A percentile compares a stretch with the other conserved stretches of the same genome.
Evolutionary conservation across 2,113 vertebrate species (phyloP).

Genomic region (Mellivora capensis): DNA sequence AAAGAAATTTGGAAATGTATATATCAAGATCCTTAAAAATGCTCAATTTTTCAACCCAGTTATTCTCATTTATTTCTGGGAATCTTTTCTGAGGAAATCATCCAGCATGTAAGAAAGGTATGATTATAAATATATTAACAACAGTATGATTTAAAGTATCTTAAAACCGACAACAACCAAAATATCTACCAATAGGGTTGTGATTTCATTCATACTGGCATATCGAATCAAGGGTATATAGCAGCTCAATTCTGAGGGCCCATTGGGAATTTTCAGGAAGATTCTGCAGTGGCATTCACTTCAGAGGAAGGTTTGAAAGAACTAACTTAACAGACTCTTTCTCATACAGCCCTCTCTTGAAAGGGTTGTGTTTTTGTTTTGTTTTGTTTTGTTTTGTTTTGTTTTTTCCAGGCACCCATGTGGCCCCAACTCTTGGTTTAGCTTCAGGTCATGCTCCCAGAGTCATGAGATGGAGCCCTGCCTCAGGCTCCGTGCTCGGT

Average conservation of each 20-base stretch:
- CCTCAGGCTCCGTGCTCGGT: neutral
- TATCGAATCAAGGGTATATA: neutral
- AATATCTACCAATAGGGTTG: neutral
- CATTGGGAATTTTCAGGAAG: neutral
- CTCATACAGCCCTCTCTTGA: neutral
- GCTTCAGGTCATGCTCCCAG: neutral
- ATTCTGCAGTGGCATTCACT: neutral
- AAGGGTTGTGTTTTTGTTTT: neutral
- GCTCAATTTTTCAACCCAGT: neutral
- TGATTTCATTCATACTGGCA: neutral
- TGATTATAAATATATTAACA: neutral
- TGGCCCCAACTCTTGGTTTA: neutral
- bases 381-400: too few species aligned
- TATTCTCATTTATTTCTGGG: neutral
- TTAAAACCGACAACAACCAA: neutral
- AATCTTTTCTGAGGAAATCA: neutral
- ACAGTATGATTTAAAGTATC: neutral
- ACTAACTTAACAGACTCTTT: neutral
- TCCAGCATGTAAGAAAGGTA: neutral
- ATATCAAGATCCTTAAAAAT: slow-evolving; percentile 10
- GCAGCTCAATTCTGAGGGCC: neutral
- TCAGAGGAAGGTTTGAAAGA: neutral
- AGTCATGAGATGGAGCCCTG: neutral
- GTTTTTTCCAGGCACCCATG: neutral
- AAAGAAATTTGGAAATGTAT: neutral